phyloP scores from a whole-genome alignment of 2,113 vertebrate genomes.

The Mormoops blainvillei region DNA sequence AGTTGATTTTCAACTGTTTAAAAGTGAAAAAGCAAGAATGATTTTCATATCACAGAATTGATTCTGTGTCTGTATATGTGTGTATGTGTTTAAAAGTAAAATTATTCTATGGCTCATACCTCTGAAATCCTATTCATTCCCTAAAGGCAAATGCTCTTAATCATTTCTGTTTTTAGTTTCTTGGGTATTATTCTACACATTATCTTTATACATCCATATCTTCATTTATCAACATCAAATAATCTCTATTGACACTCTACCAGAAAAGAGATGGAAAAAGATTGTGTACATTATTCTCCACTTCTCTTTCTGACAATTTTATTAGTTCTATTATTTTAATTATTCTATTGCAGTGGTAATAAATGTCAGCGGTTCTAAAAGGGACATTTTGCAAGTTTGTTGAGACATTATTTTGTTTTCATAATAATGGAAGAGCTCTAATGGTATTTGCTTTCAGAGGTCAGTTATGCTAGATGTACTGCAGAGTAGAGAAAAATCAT shows the following conservation, averaged over 20 bases:
- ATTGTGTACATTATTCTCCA: neutral
- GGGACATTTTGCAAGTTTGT: neutral
- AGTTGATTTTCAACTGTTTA: neutral
- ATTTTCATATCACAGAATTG: neutral
- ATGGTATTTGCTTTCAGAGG: neutral
- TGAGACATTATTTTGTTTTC: neutral
- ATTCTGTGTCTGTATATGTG: neutral
- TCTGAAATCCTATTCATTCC: neutral
- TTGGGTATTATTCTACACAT: neutral
- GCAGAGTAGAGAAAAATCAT: neutral
- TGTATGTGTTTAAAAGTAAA: neutral
- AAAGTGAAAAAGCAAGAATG: neutral
- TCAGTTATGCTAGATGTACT: neutral
- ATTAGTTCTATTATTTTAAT: constrained; percentile 7
- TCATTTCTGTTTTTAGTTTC: neutral
- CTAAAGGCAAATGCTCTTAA: neutral
- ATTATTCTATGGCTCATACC: neutral
- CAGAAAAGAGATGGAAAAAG: neutral
- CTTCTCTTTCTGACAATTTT: neutral
- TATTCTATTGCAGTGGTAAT: neutral
- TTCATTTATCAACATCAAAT: neutral
- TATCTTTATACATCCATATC: neutral
- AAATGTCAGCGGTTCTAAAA: neutral
- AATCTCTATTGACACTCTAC: neutral
- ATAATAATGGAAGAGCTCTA: neutral